Evolutionary conservation across 2,797 vertebrate species (phyloP).

Genomic region (Danionella dracula): DNA sequence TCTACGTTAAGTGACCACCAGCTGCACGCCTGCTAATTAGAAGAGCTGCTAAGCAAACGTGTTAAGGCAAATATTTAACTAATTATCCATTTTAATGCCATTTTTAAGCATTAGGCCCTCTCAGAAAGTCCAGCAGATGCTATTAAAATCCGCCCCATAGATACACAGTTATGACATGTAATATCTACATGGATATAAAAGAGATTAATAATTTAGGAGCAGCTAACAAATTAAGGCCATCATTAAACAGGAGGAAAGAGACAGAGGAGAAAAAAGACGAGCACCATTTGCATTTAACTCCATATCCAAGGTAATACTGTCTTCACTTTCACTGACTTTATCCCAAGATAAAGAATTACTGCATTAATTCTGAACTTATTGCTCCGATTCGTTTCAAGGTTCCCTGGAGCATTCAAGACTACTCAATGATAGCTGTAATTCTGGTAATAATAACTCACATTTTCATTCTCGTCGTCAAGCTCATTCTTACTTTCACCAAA

Average conservation of each 20-base stretch:
- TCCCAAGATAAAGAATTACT: slow-evolving; percentile 96
- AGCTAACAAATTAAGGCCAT: slow-evolving; percentile 99
- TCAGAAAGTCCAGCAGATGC: slow-evolving; percentile 96
- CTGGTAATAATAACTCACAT: slow-evolving; percentile 82
- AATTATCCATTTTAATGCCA: slow-evolving; percentile 98
- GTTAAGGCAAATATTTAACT: slow-evolving; percentile 98
- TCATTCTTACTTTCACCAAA: slow-evolving; percentile 24
- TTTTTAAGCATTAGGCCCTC: slow-evolving; percentile 78
- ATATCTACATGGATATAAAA: slow-evolving; percentile 99
- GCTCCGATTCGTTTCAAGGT: slow-evolving; percentile 89
- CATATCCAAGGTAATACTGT: slow-evolving; percentile 92
- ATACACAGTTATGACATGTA: slow-evolving; percentile 99
- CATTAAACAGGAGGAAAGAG: slow-evolving; percentile 81
- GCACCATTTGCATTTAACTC: slow-evolving; percentile 97
- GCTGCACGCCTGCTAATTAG: slow-evolving; percentile 27
- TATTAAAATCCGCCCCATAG: slow-evolving; percentile 98
- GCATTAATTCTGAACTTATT: slow-evolving; percentile 99
- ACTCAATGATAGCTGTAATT: slow-evolving; percentile 88
- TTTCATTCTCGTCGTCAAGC: slow-evolving; percentile 75
- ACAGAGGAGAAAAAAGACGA: slow-evolving; percentile 42
- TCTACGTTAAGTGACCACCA: slow-evolving; percentile 54
- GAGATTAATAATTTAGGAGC: slow-evolving; percentile 99
- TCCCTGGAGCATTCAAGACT: slow-evolving; percentile 95
- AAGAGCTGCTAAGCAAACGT: slow-evolving; percentile 66
- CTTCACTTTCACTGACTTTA: slow-evolving; percentile 53